These are phyloP conservation scores for Rhea americana DNA, from an alignment of 2,113 vertebrate species.

Conservation along the genomic window DNA sequence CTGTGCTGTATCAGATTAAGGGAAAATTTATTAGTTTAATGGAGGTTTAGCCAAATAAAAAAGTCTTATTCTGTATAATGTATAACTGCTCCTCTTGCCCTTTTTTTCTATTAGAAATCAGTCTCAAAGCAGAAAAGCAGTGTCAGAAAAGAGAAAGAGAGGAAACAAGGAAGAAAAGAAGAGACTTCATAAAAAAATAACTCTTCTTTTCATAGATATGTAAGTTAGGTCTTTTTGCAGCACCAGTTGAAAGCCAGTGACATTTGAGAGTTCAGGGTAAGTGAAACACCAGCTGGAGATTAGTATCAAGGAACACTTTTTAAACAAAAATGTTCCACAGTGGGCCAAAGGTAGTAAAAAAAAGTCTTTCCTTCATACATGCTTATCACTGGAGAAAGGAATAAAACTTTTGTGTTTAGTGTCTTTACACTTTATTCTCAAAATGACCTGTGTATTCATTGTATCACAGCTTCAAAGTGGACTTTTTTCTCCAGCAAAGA, in stretches of 20 bases:
- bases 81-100: not conserved
- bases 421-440: slow-evolving; percentile 9
- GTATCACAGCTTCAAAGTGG: slow-evolving; percentile 34
- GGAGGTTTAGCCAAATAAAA: not conserved
- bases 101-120: not conserved
- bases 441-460: not conserved
- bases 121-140: not conserved
- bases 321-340: not conserved
- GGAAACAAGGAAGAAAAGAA: not conserved
- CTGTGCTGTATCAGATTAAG: not conserved
- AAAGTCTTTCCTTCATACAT: not conserved
- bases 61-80: not conserved
- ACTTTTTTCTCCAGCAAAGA: not conserved
- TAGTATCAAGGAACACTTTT: slow-evolving; percentile 29
- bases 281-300: slow-evolving; percentile 44
- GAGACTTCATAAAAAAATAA: not conserved
- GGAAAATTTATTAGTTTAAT: not conserved
- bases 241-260: not conserved
- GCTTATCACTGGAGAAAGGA: slow-evolving; percentile 21
- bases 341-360: not conserved
- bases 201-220: not conserved
- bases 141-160: not conserved
- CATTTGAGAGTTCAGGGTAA: slow-evolving; percentile 43
- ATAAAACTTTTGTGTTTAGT: slow-evolving; percentile 13
- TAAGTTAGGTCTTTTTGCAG: slow-evolving; percentile 20